These are phyloP conservation scores for Diarsia mendica DNA, from an alignment of 2,888 invertebrate species.

Conservation along the genomic window DNA sequence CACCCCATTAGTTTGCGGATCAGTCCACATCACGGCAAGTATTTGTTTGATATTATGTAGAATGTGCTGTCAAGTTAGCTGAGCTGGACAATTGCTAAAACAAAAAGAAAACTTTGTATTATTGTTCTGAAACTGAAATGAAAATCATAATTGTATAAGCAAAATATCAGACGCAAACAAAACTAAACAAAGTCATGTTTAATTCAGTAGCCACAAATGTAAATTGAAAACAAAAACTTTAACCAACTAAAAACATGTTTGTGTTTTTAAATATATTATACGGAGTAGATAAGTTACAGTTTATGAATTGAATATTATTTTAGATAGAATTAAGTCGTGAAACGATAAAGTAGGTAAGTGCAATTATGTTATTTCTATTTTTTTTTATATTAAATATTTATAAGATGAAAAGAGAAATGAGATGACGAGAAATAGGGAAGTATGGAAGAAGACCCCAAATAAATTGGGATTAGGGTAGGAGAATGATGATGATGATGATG, in stretches of 20 bases:
- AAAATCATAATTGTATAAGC: neutral
- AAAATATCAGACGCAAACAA: slow-evolving; percentile 1
- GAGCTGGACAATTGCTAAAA: neutral
- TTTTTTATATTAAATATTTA: too few relatives aligned
- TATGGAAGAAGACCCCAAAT: too few relatives aligned
- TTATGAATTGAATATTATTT: neutral
- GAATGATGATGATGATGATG: too few relatives aligned
- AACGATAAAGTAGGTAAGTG: neutral
- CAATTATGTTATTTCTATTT: neutral
- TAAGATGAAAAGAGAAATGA: too few relatives aligned
- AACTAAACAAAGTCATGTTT: slow-evolving; percentile 21
- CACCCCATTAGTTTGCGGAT: too few relatives aligned
- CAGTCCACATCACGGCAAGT: neutral
- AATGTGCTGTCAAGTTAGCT: neutral
- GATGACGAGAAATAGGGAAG: too few relatives aligned
- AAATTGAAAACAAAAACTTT: slow-evolving; percentile 25
- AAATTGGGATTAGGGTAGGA: too few relatives aligned
- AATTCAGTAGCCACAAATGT: slow-evolving; percentile 9
- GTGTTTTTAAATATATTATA: neutral
- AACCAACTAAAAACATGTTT: neutral
- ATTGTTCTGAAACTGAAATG: slow-evolving; percentile 2
- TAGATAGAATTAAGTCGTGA: neutral
- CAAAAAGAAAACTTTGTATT: neutral
- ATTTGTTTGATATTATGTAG: neutral
- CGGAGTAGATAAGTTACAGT: neutral